Conservation (phyloP, 2,888 invertebrate species). For the Glaucopsyche alexis region DNA sequence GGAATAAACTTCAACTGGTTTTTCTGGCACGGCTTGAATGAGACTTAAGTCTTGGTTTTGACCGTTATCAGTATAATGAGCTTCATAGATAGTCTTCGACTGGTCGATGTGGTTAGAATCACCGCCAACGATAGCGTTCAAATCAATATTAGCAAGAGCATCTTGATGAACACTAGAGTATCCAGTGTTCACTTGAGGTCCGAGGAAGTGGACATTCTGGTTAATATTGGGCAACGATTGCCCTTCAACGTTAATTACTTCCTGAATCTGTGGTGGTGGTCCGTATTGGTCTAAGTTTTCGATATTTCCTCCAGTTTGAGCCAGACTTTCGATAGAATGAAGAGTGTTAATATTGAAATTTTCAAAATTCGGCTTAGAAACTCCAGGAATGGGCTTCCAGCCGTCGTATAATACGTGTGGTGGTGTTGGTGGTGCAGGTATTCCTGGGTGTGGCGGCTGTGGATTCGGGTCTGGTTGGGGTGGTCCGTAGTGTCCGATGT, state of each 20-base stretch:
- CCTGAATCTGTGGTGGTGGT: conserved; percentile 54
- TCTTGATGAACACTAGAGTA: conserved; percentile 72
- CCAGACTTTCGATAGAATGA: conserved; percentile 36
- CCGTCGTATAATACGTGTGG: conserved; percentile 89
- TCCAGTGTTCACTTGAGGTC: conserved; percentile 61
- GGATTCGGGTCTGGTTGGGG: conserved; percentile 81
- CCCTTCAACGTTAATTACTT: conserved; percentile 55
- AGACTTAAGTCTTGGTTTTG: conserved; percentile 51
- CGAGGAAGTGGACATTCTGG: conserved; percentile 49
- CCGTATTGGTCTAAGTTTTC: conserved; percentile 56
- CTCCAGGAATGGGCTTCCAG: conserved; percentile 91
- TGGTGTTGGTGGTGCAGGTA: conserved; percentile 87
- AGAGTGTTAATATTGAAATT: conserved; percentile 44
- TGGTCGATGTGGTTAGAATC: conserved; percentile 73
- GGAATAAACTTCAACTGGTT: conserved; percentile 60
- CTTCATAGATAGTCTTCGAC: conserved; percentile 74
- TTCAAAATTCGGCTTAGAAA: conserved; percentile 65
- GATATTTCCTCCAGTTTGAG: conserved; percentile 45
- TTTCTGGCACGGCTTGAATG: conserved; percentile 48
- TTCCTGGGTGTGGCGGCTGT: conserved; percentile 83
- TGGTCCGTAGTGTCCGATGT: conserved; percentile 77
- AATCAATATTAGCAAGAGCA: conserved; percentile 64
- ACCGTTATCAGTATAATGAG: conserved; percentile 68
- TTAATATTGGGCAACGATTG: conserved; percentile 47
- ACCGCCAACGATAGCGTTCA: conserved; percentile 68